Conservation (phyloP, 2,797 vertebrate genomes). For the Smutsia temminckii region DNA sequence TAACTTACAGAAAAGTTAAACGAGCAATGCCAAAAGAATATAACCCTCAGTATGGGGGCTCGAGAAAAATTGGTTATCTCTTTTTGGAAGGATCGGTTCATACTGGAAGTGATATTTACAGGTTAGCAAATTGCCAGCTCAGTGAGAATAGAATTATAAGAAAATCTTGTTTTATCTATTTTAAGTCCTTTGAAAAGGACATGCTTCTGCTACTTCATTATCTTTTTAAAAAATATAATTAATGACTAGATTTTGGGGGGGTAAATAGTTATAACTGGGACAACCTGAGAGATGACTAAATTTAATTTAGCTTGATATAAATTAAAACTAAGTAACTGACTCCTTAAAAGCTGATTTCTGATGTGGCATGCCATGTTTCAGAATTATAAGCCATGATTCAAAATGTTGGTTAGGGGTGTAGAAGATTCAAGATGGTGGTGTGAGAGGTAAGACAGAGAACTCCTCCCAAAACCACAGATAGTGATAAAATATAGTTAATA, state of each 20-base stretch:
- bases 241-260: neutral
- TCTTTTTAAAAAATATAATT: neutral
- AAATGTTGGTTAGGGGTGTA: neutral
- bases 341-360: neutral
- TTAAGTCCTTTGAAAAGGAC: neutral
- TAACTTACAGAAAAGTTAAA: neutral
- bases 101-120: neutral
- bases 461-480: too few species aligned
- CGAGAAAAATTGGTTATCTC: neutral
- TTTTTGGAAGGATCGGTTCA: neutral
- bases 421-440: too few species aligned
- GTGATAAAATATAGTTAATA: too few species aligned
- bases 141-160: neutral
- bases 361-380: neutral
- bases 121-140: neutral
- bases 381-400: neutral
- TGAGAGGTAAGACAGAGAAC: too few species aligned
- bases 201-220: neutral
- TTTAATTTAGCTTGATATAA: too few species aligned
- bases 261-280: neutral
- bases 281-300: neutral
- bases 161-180: neutral
- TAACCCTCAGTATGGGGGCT: neutral
- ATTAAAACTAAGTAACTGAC: too few species aligned
- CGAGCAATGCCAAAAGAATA: neutral